Base-by-base conservation (phyloP, 1,140 invertebrate genomes). In the Drosophila lacertosa region DNA sequence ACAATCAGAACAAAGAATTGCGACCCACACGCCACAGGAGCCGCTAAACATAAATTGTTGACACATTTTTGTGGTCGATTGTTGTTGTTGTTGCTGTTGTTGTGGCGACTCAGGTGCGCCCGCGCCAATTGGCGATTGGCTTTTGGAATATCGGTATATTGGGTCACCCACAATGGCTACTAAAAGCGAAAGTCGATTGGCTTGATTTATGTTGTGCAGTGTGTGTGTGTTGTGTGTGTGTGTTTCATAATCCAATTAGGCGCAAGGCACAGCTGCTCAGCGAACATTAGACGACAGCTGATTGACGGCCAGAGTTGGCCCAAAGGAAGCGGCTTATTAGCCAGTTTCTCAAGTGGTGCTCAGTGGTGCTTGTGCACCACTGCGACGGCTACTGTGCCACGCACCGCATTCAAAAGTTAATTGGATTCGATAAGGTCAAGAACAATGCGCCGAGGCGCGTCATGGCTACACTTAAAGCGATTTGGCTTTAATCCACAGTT, bases 351-450 rank as follows among this genome's bases (percentile, higher is more conserved):
- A 13, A 57, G 48, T 50, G 4, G 18, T 32, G 45, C 26, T 35
- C 26, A 63, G 47, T 47, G 40, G 29, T 55, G 74, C 53, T 63
- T 68, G 32, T 35, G 26, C 1, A 35, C 11, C 59, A 32, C 20
- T 10, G 9, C 37, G 33, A 66, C 82, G 33, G 71, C 82, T 86
- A 88, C 82, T 57, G 82, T 88, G 74, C 77, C 81, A 86, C 82
- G 81, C 81, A 84, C 53, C 71, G 58, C 71, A 79, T 72, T 78
- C 45, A 77, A 20, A 20, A 47, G 44, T 59, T 86, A 86, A 86
- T 86, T 81, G 73, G 82, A 86, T 86, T 86, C 62, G 81, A 74
- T 88, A 81, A 77, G 81, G 81, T 86, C 81, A 86, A 86, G 81
- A 86, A 86, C 82, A 86, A 77, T 67, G 57, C 68, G 47, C 20